Base-by-base conservation (phyloP, 2,888 invertebrate genomes). In the Yponomeuta malinellus region DNA sequence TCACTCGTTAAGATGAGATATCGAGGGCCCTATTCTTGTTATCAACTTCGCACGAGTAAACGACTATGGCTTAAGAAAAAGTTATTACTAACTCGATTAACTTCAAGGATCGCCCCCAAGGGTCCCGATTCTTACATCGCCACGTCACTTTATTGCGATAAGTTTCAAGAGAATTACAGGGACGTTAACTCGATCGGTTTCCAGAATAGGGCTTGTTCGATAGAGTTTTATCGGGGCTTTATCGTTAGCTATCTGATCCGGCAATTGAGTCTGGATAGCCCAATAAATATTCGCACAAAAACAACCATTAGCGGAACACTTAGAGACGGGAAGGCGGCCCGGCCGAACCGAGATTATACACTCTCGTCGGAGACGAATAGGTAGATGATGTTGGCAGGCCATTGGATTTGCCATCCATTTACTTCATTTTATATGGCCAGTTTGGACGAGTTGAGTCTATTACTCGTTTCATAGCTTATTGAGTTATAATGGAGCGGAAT, bases 251-350 rank as follows among this genome's bases (percentile, higher is more conserved):
- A 65, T 65, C 68, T 48, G 68, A 70, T 43, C 43, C 48, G 37
- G 70, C 70, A 37, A 70, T 70, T 48, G 64, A 43, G 43, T 43
- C 43, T 10, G 64, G 64, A 70, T 70, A n/a, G 70, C 33, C 70
- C 63, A 70, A 70, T 70, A 70, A 70, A 70, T 63, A 70, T 70
- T 29, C 63, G 43, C 63, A 70, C 63, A 70, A 70, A 70, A 70
- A 70, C 70, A 70, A 37, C 70, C 63, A 64, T 70, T 70, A 70
- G 63, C 64, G 70, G 33, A 33, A 63, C 70, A 70, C 70, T 64
- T 43, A 69, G 37, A 69, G 52, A 48, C 59, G 29, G 31, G 67
- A 67, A 65, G 65, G 31, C 29, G 29, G 29, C 33, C 15, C 65
- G 15, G 12, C 15, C 15, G 12, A 65, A 12, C 65, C 33, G 65